Conservation (phyloP, 2,113 vertebrate species). For the Neolamprologus tretocephalus region DNA sequence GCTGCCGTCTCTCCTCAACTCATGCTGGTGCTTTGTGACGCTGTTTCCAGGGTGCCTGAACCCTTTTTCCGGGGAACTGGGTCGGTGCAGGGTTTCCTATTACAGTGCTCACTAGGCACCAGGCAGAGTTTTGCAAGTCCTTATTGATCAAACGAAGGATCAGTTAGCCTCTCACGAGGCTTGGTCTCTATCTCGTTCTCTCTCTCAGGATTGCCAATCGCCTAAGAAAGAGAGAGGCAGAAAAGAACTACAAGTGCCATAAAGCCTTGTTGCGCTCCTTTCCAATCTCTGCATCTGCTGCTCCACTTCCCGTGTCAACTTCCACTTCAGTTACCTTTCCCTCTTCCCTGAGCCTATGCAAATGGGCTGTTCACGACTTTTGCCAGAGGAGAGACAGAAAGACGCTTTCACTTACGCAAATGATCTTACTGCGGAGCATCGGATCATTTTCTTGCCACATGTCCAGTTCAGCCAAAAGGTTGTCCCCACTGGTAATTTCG, state of each 20-base stretch:
- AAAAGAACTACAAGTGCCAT: neutral
- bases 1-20: neutral
- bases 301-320: neutral
- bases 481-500: neutral
- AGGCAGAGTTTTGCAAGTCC: fast-evolving
- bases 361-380: neutral
- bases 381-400: neutral
- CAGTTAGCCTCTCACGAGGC: fast-evolving
- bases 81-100: neutral
- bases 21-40: neutral
- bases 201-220: neutral
- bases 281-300: neutral
- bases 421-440: neutral
- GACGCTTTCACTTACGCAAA: neutral
- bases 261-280: neutral
- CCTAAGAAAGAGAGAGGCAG: neutral
- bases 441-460: neutral
- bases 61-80: neutral
- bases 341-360: neutral
- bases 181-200: neutral
- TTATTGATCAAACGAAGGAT: neutral
- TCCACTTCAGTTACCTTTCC: neutral
- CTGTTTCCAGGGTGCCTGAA: neutral
- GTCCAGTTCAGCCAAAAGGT: neutral
- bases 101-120: neutral